Evolutionary conservation across 2,888 invertebrate genomes (phyloP), one percentile per base, ranked within the genome.

Genomic region (Sabatieria punctata): DNA sequence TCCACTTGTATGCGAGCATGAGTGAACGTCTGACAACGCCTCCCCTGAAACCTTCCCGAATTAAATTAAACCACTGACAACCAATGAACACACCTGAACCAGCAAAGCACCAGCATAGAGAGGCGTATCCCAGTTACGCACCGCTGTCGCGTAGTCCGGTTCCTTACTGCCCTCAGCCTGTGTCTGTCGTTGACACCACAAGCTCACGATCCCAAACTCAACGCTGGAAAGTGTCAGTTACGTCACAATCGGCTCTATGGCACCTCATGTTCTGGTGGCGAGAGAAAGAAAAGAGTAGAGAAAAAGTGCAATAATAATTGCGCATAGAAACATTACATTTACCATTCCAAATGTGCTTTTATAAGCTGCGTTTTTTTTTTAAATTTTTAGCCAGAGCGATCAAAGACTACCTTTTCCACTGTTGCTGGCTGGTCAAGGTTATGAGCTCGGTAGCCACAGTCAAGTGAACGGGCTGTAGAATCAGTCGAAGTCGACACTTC

Each of bases 41-140:
- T 8, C 18, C 15, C 15, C 37, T 37, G 37, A 8, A 18, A 37
- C 6, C 6, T 18, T 18, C 37, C 6, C 37, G 6, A 15, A 6
- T n/a, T 15, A 37, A 41, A 38, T 43, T 43, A 41, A 50, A 45
- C 15, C 36, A 46, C 25, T 23, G 27, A 45, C 25, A 1, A 13
- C 18, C 37, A 8, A 23, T 18, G 46, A 27, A 19, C 30, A 25
- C 38, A 52, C 47, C 36, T 52, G 41, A 1, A 49, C 45, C 21
- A 54, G 25, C 8, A 46, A 54, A 11, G 51, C 55, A 11, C 50
- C 55, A 4, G 54, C 25, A 11, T 46, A 48, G 22, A 55, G 26
- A 8, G 49, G 48, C 1, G 55, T 52, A 4, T 57, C 59, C 58
- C 58, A 59, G 8, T 36, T 19, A 41, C 60, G 60, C 8, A 40